Conservation (phyloP, 2,888 invertebrate genomes). For the Lampropteryx suffumata region DNA sequence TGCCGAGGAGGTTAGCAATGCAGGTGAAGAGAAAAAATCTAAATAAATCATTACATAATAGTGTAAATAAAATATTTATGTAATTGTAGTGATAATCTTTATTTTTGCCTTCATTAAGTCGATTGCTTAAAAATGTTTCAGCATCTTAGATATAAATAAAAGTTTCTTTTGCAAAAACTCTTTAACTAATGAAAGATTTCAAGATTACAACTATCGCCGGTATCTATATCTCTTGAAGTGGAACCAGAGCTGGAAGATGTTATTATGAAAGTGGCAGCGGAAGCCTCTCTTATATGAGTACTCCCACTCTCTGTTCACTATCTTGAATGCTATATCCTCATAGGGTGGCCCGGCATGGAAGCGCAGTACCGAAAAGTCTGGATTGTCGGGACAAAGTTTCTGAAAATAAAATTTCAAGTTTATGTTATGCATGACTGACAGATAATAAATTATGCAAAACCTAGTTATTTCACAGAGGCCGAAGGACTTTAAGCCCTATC, state of each 20-base stretch:
- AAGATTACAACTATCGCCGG: conserved; percentile 84
- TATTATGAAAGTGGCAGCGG: conserved; percentile 99
- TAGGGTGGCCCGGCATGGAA: conserved; percentile 99
- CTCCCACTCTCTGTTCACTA: conserved; percentile 99
- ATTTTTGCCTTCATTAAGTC: not conserved
- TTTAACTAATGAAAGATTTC: no score
- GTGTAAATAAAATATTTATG: conserved; percentile 24
- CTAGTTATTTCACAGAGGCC: no score
- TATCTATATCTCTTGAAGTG: conserved; percentile 99
- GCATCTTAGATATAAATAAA: conserved; percentile 6
- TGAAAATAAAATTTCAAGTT: conserved; percentile 62
- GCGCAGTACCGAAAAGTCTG: conserved; percentile 96
- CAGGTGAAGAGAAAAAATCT: conserved; percentile 57
- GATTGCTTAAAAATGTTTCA: not conserved
- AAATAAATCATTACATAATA: conserved; percentile 40
- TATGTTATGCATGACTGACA: conserved; percentile 18
- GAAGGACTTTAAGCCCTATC: no score
- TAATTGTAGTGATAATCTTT: conserved; percentile 15
- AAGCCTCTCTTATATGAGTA: conserved; percentile 99
- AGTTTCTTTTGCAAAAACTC: not conserved
- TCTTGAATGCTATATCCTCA: conserved; percentile 99
- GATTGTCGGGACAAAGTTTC: conserved; percentile 95
- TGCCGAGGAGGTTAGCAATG: conserved; percentile 84
- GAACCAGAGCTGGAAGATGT: conserved; percentile 99
- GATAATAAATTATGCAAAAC: no score